phyloP scores from a whole-genome alignment of 2,113 vertebrate species.

The Elephantulus edwardii region DNA sequence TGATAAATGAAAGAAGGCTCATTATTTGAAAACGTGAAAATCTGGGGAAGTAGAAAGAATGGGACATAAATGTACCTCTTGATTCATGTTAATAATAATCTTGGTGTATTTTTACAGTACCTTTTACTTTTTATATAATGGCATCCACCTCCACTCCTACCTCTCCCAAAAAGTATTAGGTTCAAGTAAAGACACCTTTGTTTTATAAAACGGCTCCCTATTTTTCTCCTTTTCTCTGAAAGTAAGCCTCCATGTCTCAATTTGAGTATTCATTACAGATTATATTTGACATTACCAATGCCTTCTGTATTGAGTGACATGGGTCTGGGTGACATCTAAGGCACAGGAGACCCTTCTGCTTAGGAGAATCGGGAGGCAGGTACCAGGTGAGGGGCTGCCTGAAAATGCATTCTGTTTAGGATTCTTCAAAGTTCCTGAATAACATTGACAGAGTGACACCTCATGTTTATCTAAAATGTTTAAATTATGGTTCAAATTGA shows the following conservation, averaged over 20 bases:
- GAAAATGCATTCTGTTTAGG: not conserved
- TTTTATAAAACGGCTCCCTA: not conserved
- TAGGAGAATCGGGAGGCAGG: no score
- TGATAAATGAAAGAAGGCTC: not conserved
- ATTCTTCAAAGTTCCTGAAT: not conserved
- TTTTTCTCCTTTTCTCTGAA: not conserved
- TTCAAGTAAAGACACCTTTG: not conserved
- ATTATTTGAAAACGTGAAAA: not conserved
- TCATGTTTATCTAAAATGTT: not conserved
- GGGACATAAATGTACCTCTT: not conserved
- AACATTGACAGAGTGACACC: not conserved
- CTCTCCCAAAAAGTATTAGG: not conserved
- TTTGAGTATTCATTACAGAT: not conserved
- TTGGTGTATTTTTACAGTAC: not conserved
- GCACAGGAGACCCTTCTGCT: not conserved
- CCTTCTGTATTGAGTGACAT: rapidly evolving
- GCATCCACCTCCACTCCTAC: no score
- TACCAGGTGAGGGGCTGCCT: not conserved
- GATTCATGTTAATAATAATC: not conserved
- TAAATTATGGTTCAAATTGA: not conserved
- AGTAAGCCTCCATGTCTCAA: not conserved
- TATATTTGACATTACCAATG: not conserved
- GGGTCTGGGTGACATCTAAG: not conserved
- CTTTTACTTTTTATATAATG: not conserved
- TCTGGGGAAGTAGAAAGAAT: constrained; percentile 2